Base-by-base conservation (phyloP, 2,797 vertebrate species). In the Apogon talboti region DNA sequence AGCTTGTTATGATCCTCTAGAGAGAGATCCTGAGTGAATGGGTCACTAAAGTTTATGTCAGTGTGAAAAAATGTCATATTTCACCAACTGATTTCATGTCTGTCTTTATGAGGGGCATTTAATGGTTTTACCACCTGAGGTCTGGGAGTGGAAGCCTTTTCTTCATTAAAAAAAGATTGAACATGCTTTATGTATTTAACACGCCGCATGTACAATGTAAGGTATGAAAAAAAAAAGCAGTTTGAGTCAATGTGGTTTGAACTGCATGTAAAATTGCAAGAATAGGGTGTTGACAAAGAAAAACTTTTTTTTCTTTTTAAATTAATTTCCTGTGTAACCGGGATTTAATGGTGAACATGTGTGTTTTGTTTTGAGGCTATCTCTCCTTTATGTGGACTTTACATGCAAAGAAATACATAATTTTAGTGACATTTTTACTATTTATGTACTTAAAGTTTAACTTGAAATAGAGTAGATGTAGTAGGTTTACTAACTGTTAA, bases 1-100 rank as follows among this genome's bases (percentile, higher is more conserved):
- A 14, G 21, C 14, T 6, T 58, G 62, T 59, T 52, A 59, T 56
- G 8, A 50, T 69, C 21, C 28, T 61, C 38, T 42, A 9, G 21
- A 55, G 62, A 41, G 50, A 60, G 18, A 77, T 63, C 4, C 30
- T 42, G 40, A 71, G 37, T 52, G 61, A 71, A 59, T 0, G 42
- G 55, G 54, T 70, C 60, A 71, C 35, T 54, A 18, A 54, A 48
- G 42, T 69, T 75, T 66, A 78, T 67, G 48, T 70, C 41, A 53
- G 19, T 51, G 56, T 53, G n/a, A 9, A 71, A 5, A 72, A 74
- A 60, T 0, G 11, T 2, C 58, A 18, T 82, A 41, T 62, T 71
- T 82, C 61, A 58, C 47, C 11, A 19, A 21, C 49, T 42, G 48
- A 85, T 79, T 71, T 80, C 57, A 82, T 42, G 71, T 52, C 62